Conservation (phyloP, 1,140 invertebrate species). For the Drosophila funebris region DNA sequence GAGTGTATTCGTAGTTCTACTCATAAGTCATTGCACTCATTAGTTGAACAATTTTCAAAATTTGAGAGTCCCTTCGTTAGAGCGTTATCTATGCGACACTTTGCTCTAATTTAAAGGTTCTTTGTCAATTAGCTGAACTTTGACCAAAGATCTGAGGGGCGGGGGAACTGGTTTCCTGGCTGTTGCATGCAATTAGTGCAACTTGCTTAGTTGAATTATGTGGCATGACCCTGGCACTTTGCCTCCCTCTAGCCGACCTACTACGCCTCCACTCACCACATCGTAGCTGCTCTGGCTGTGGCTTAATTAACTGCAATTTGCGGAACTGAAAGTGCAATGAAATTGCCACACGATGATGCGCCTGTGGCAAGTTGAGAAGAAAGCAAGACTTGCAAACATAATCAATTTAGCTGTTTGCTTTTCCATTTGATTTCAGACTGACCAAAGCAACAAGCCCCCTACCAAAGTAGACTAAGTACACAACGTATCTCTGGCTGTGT, state of each 20-base stretch:
- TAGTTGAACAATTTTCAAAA: conserved; percentile 1
- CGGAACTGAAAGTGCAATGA: conserved; percentile 27
- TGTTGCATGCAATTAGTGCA: conserved; percentile 44
- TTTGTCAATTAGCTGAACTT: conserved; percentile 72
- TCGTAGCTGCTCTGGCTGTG: conserved; percentile 3
- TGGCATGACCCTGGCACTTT: not conserved
- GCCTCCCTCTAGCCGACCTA: not conserved
- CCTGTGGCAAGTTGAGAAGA: not conserved
- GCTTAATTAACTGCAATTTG: conserved; percentile 73
- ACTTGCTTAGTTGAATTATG: conserved; percentile 47
- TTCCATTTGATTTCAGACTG: conserved; percentile 68
- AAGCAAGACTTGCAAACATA: conserved; percentile 46
- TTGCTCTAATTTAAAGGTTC: conserved; percentile 67
- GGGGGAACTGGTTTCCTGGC: not conserved
- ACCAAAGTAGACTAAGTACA: conserved; percentile 23
- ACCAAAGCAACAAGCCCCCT: conserved; percentile 22
- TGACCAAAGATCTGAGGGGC: conserved; percentile 47
- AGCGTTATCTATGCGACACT: conserved; percentile 29
- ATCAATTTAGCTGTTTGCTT: conserved; percentile 74
- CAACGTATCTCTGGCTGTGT: conserved; percentile 8
- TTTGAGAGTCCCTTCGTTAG: not conserved
- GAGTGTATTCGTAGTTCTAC: not conserved
- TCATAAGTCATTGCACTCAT: conserved; percentile 8
- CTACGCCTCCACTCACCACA: too few species aligned
- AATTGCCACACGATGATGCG: not conserved